Evolutionary conservation across 1,140 invertebrate species (phyloP).

Genomic region (Trigoniulus corallinus): DNA sequence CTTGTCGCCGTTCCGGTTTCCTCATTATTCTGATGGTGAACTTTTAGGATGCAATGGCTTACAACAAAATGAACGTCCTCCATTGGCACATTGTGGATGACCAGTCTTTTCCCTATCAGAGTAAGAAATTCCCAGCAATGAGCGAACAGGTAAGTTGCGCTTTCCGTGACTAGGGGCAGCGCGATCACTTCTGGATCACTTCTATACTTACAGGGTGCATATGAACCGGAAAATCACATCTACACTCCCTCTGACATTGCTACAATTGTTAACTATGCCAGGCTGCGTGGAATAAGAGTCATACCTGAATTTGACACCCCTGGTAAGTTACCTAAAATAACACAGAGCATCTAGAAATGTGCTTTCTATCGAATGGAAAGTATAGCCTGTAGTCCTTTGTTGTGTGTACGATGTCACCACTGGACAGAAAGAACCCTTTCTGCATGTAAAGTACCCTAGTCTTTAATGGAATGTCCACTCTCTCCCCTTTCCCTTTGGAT

Average conservation of each 20-base stretch:
- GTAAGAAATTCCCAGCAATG: constrained; percentile 44
- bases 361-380: too few species aligned
- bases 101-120: constrained; percentile 75
- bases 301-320: constrained; percentile 84
- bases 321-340: too few species aligned
- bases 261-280: constrained; percentile 55
- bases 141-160: not conserved
- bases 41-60: constrained; percentile 40
- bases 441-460: too few species aligned
- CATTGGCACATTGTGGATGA: constrained; percentile 92
- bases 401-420: too few species aligned
- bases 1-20: not conserved
- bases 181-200: not conserved
- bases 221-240: constrained; percentile 40
- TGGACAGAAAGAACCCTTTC: too few species aligned
- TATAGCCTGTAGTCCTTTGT: too few species aligned
- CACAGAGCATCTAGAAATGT: too few species aligned
- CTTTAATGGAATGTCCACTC: too few species aligned
- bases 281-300: constrained; percentile 66
- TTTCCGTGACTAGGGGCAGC: not conserved
- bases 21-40: not conserved
- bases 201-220: constrained; percentile 39
- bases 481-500: too few species aligned
- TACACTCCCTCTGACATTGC: constrained; percentile 47
- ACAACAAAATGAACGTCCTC: constrained; percentile 81